A percentile compares a stretch with the other conserved stretches of the same genome.
These are phyloP conservation scores for Drosophila paramelanica DNA, from an alignment of 2,888 invertebrate species.

Conservation along the genomic window DNA sequence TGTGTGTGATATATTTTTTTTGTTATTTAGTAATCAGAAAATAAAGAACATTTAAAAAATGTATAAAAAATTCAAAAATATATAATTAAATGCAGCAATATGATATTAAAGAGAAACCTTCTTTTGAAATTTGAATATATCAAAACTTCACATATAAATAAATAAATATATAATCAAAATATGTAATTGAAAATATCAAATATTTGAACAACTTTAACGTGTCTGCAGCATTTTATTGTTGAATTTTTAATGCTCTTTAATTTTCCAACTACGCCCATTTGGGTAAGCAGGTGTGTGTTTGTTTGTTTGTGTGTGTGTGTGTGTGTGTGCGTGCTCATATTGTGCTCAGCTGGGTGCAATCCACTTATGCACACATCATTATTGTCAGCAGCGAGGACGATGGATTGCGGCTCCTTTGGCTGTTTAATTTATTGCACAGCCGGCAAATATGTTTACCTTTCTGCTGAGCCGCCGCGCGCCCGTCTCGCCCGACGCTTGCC, in stretches of 20 bases:
- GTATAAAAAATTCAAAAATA: too few species aligned
- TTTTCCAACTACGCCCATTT: conserved; percentile 2
- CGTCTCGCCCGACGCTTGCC: background rate
- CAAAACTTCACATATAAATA: too few species aligned
- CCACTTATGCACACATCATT: conserved; percentile 73
- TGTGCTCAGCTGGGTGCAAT: conserved; percentile 33
- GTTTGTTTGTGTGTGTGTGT: background rate
- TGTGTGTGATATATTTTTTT: too few species aligned
- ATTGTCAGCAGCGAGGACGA: conserved; percentile 50
- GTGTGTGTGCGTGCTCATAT: background rate
- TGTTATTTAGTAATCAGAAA: too few species aligned
- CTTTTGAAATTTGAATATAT: too few species aligned
- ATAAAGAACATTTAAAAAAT: too few species aligned
- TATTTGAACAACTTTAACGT: background rate
- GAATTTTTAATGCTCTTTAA: background rate
- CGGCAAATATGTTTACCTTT: conserved; percentile 65
- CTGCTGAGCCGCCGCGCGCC: conserved; percentile 18
- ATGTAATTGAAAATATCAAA: background rate
- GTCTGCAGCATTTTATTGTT: background rate
- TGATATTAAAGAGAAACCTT: too few species aligned
- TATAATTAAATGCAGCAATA: too few species aligned
- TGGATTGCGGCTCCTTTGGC: conserved; percentile 37
- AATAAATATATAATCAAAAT: background rate
- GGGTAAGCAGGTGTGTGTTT: background rate
- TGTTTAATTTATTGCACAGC: conserved; percentile 70